Conservation (phyloP, 2,888 invertebrate genomes). For the Crepidodera aurea region DNA sequence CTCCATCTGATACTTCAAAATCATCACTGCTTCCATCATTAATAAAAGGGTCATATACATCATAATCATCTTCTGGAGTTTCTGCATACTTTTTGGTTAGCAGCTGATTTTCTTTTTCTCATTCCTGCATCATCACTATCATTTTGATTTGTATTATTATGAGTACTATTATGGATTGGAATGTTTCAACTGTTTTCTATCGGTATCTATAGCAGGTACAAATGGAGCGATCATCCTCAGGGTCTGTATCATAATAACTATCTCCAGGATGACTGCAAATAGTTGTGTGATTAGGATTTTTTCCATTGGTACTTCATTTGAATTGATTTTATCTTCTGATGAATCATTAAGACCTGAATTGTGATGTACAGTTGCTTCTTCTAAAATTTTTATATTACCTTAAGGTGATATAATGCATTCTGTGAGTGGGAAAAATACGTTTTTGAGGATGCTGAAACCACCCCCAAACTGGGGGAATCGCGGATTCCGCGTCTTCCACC, state of each 20-base stretch:
- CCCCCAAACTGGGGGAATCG: no score
- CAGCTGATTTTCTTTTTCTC: conserved; percentile 23
- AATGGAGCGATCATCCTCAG: conserved; percentile 60
- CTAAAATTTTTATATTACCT: no score
- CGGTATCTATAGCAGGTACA: conserved; percentile 70
- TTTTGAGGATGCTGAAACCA: no score
- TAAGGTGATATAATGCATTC: no score
- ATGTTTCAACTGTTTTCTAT: conserved; percentile 66
- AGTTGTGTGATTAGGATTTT: conserved; percentile 67
- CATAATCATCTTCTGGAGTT: conserved; percentile 39
- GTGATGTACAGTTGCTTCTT: not conserved
- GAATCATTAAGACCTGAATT: not conserved
- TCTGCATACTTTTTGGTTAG: conserved; percentile 30
- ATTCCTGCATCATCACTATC: not conserved
- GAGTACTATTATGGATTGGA: conserved; percentile 19
- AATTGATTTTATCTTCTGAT: not conserved
- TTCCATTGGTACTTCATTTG: conserved; percentile 58
- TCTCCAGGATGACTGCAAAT: conserved; percentile 73
- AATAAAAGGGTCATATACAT: conserved; percentile 42
- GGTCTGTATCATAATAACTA: conserved; percentile 65
- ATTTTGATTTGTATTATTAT: not conserved
- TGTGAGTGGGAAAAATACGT: no score
- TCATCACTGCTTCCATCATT: conserved; percentile 43
- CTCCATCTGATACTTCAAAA: conserved; percentile 37
- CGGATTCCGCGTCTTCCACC: no score